Conservation (phyloP, 2,888 invertebrate genomes). For the Arrhopalites spinosus region DNA sequence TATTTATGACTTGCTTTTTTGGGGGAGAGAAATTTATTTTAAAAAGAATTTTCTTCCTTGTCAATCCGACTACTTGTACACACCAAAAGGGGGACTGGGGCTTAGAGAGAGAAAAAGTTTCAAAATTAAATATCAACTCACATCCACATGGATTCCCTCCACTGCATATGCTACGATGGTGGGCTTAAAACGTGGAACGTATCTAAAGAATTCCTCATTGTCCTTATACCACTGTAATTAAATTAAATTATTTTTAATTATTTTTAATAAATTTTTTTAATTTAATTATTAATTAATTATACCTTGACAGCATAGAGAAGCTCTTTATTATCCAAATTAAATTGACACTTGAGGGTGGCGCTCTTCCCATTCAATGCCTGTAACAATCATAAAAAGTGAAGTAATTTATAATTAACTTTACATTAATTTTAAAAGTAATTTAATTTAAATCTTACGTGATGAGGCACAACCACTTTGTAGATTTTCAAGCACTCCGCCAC, state of each 20-base stretch:
- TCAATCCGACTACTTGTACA: too few species aligned
- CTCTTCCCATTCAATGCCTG: conserved; percentile 67
- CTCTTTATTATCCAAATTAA: conserved; percentile 71
- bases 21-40: background rate
- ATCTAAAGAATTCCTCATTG: conserved; percentile 79
- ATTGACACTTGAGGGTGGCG: conserved; percentile 70
- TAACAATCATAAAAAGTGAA: too few species aligned
- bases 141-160: conserved; percentile 72
- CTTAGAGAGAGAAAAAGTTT: too few species aligned
- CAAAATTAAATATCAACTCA: conserved; percentile 61
- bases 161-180: conserved; percentile 72
- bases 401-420: too few species aligned
- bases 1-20: too few species aligned
- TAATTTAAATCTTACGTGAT: conserved; percentile 60
- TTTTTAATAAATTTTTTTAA: too few species aligned
- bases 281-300: too few species aligned
- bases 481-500: conserved; percentile 62
- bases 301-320: conserved; percentile 74
- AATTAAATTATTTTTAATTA: too few species aligned
- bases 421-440: too few species aligned
- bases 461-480: conserved; percentile 68
- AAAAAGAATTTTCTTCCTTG: too few species aligned
- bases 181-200: conserved; percentile 73
- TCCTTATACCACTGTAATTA: conserved; percentile 60
- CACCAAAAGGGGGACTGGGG: too few species aligned